Evolutionary conservation across 2,888 invertebrate genomes (phyloP).

Genomic region (Nomada lathburiana): DNA sequence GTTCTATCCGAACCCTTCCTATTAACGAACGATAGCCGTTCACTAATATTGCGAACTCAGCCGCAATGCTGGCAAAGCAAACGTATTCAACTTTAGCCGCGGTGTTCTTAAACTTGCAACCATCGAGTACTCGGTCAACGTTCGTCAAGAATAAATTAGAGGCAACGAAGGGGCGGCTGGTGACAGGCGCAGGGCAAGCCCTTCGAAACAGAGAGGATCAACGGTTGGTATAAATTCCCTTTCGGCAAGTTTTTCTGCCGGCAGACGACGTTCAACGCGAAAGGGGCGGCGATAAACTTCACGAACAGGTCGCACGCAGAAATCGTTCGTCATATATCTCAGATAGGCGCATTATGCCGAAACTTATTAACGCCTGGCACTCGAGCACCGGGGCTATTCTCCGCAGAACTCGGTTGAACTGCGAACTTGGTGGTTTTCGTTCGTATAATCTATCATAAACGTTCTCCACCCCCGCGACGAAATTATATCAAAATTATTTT

Average conservation of each 20-base stretch:
- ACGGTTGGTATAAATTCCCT: conserved; percentile 71
- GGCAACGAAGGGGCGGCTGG: conserved; percentile 10
- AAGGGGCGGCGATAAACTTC: conserved; percentile 83
- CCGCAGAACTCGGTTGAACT: conserved; percentile 14
- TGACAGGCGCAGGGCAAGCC: conserved; percentile 62
- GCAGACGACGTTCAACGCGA: conserved; percentile 78
- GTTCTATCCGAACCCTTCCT: too few relatives aligned
- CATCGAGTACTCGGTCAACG: background rate
- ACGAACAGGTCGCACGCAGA: conserved; percentile 70
- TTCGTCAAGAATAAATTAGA: conserved; percentile 56
- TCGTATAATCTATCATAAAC: background rate
- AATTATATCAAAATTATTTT: background rate
- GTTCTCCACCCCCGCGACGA: background rate
- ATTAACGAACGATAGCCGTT: too few relatives aligned
- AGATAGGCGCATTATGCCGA: conserved; percentile 47
- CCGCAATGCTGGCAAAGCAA: too few relatives aligned
- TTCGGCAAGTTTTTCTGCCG: conserved; percentile 75
- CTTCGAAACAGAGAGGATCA: conserved; percentile 33
- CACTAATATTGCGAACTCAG: too few relatives aligned
- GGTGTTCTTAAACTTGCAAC: background rate
- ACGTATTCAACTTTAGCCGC: conserved; percentile 54
- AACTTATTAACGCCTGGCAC: conserved; percentile 52
- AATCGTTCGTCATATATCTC: conserved; percentile 64
- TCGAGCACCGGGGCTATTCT: conserved; percentile 31
- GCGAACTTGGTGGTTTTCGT: background rate